Conservation (phyloP, 2,888 invertebrate species). For the Hyposoter didymator region DNA sequence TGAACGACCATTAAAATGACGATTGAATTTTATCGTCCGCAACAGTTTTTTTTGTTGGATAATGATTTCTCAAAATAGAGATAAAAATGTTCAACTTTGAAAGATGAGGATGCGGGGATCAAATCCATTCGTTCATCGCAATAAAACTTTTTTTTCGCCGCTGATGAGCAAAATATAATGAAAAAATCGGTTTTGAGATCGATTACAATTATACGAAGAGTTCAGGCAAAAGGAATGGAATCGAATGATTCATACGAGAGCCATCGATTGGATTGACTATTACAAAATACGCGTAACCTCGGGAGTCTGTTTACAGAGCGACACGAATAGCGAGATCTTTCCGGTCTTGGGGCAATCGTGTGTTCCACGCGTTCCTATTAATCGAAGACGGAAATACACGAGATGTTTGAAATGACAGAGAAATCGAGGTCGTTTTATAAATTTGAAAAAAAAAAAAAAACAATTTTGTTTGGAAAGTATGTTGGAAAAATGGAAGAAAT, state of each 20-base stretch:
- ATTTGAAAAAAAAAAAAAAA: not conserved
- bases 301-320: constrained; percentile 11
- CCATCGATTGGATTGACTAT: constrained; percentile 24
- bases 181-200: not conserved
- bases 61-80: not conserved
- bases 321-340: constrained; percentile 54
- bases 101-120: not conserved
- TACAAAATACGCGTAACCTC: constrained; percentile 13
- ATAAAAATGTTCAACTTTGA: not conserved
- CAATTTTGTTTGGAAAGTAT: not conserved
- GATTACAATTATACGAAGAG: not conserved
- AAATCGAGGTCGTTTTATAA: constrained; percentile 37
- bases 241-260: constrained; percentile 25
- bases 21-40: not conserved
- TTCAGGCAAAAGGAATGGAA: not conserved
- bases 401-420: constrained; percentile 19
- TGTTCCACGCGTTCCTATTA: not conserved
- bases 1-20: not conserved
- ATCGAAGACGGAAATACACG: constrained; percentile 49
- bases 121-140: not conserved
- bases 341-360: constrained; percentile 52
- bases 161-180: not conserved
- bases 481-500: not conserved
- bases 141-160: not conserved
- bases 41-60: not conserved